These are phyloP conservation scores for Mesorhabditis sp. DNA, from an alignment of 2,888 invertebrate species.

Conservation along the genomic window DNA sequence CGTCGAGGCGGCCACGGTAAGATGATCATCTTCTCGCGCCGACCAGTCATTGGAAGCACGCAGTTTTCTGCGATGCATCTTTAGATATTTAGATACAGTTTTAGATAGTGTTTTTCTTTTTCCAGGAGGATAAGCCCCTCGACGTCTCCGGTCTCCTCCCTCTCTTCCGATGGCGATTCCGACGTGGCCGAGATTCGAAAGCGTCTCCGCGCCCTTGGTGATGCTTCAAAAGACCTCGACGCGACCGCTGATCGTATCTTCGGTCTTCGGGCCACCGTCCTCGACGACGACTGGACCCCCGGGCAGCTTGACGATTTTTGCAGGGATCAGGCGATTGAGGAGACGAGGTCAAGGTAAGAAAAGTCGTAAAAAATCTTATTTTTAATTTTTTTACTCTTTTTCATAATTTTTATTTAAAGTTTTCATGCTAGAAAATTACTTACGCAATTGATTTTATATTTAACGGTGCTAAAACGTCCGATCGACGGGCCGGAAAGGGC, in stretches of 20 bases:
- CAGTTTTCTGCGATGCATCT: too few relatives aligned
- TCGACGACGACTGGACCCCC: neutral
- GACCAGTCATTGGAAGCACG: too few relatives aligned
- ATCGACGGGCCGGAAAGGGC: too few relatives aligned
- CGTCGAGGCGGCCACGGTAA: neutral
- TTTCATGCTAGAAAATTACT: too few relatives aligned
- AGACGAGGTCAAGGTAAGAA: too few relatives aligned
- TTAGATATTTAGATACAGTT: too few relatives aligned
- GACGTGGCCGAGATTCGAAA: neutral
- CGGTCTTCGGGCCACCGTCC: neutral
- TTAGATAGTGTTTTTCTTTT: too few relatives aligned
- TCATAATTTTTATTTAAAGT: neutral
- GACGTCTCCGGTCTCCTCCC: neutral
- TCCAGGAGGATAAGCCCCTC: neutral
- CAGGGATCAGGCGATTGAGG: neutral
- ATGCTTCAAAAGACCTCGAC: neutral
- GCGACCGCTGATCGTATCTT: neutral
- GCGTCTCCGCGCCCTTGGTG: neutral
- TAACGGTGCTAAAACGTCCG: too few relatives aligned
- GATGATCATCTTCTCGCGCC: too few relatives aligned
- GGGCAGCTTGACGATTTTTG: neutral
- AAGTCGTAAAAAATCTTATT: too few relatives aligned
- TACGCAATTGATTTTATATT: too few relatives aligned
- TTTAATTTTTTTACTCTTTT: too few relatives aligned
- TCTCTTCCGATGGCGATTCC: neutral